These are phyloP conservation scores for Nephrotoma flavescens DNA, from an alignment of 2,888 invertebrate genomes.

Conservation along the genomic window DNA sequence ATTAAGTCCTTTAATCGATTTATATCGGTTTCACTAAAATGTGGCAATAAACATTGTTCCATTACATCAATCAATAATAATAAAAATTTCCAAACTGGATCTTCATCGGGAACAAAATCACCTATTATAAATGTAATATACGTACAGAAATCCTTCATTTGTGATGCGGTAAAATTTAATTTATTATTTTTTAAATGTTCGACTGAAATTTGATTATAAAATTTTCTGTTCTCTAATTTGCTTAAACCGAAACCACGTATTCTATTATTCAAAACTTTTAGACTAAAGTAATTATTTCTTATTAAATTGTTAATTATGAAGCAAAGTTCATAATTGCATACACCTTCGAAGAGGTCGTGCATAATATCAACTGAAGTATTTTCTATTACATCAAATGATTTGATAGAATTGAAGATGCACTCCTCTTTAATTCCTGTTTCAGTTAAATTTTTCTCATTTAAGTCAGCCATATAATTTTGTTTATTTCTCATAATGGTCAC, in stretches of 20 bases:
- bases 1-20: conserved; percentile 7
- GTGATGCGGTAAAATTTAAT: conserved; percentile 11
- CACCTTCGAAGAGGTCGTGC: conserved; percentile 11
- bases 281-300: conserved; percentile 7
- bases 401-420: conserved; percentile 11
- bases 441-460: conserved; percentile 3
- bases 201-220: neutral
- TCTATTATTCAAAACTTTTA: conserved; percentile 5
- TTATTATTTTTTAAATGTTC: conserved; percentile 9
- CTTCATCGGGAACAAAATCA: conserved; percentile 9
- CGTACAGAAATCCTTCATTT: conserved; percentile 10
- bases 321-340: conserved; percentile 7
- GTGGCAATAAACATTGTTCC: neutral
- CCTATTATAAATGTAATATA: conserved; percentile 10
- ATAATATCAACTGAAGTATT: conserved; percentile 13
- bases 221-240: neutral
- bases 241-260: conserved; percentile 5
- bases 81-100: conserved; percentile 1
- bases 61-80: neutral
- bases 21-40: conserved; percentile 7
- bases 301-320: conserved; percentile 11
- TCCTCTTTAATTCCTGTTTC: conserved; percentile 12
- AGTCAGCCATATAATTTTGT: conserved; percentile 4
- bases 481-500: conserved; percentile 7
- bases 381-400: conserved; percentile 11